A percentile compares a stretch with the other conserved stretches of the same genome.
phyloP scores from a whole-genome alignment of 2,888 invertebrate species.

The Tetrapedia diversipes region DNA sequence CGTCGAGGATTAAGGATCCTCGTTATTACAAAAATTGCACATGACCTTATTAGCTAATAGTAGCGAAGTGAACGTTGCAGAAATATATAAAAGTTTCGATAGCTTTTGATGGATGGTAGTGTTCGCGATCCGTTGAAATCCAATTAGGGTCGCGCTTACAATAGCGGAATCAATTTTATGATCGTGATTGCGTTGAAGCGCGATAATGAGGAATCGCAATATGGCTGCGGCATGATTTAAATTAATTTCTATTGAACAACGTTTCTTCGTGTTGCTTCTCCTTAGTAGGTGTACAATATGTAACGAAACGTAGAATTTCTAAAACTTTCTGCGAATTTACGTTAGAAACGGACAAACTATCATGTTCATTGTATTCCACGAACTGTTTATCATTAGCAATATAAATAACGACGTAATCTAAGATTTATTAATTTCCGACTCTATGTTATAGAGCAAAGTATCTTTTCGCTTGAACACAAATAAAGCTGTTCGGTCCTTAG shows the following conservation, averaged over 20 bases:
- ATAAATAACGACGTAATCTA: too few species aligned
- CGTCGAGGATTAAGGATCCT: too few species aligned
- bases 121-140: slow-evolving; percentile 29
- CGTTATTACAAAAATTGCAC: too few species aligned
- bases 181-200: slow-evolving; percentile 27
- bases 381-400: too few species aligned
- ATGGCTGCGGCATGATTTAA: slow-evolving; percentile 25
- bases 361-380: too few species aligned
- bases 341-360: too few species aligned
- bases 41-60: slow-evolving; percentile 5
- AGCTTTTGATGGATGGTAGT: slow-evolving; percentile 35
- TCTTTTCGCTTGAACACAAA: too few species aligned
- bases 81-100: slow-evolving; percentile 20
- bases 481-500: too few species aligned
- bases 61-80: slow-evolving; percentile 17
- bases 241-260: slow-evolving; percentile 21
- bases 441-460: too few species aligned
- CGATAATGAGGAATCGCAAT: slow-evolving; percentile 35
- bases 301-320: too few species aligned
- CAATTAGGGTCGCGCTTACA: slow-evolving; percentile 31
- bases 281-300: not conserved
- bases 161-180: slow-evolving; percentile 36
- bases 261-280: not conserved
- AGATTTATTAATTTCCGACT: too few species aligned
- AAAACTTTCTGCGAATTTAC: too few species aligned